Base-by-base conservation (phyloP, 2,888 invertebrate species). In the Lepidocyrtoides sp. region DNA sequence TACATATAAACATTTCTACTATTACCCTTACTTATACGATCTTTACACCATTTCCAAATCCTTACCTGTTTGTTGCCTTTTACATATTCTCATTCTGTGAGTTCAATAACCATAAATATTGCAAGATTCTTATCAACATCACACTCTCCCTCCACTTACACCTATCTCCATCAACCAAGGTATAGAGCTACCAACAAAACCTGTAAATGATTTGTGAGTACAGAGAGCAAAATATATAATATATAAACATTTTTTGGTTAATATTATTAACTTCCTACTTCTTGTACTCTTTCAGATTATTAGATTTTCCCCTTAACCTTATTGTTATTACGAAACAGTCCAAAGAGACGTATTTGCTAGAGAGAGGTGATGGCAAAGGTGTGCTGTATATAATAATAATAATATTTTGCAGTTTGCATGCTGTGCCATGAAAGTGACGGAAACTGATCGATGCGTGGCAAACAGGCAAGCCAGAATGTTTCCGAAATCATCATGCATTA, bases 401-500 rank as follows among this genome's bases (percentile, higher is more conserved):
- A n/a, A n/a, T n/a, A n/a, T n/a, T n/a, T n/a, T n/a, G n/a, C n/a
- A n/a, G n/a, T n/a, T n/a, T n/a, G n/a, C 77, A 77, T 26, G 48
- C 48, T n/a, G 48, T 14, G 48, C 48, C 12, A 77, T 48, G 41
- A 1, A 5, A 26, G 12, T 20, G 77, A 77, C n/a, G n/a, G 14
- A 57, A 57, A 20, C 5, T 57, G 44, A 72, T 72, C 72, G 44
- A 72, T 44, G 72, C 23, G 5, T 41, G 10, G 20, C 14, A 32
- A 79, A 36, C 20, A 79, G 54, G 79, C 32, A 79, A 17, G 36
- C 23, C 44, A 20, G 23, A 72, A n/a, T 7, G 32, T 79, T 79
- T 79, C 54, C 32, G 29, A 44, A 51, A 51, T 79, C 79, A 54
- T 4, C 54, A 79, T 79, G 79, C 79, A 79, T 54, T 79, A 79